These are phyloP conservation scores for Lasioglossum oenotherae DNA, from an alignment of 2,888 invertebrate species.

Conservation along the genomic window DNA sequence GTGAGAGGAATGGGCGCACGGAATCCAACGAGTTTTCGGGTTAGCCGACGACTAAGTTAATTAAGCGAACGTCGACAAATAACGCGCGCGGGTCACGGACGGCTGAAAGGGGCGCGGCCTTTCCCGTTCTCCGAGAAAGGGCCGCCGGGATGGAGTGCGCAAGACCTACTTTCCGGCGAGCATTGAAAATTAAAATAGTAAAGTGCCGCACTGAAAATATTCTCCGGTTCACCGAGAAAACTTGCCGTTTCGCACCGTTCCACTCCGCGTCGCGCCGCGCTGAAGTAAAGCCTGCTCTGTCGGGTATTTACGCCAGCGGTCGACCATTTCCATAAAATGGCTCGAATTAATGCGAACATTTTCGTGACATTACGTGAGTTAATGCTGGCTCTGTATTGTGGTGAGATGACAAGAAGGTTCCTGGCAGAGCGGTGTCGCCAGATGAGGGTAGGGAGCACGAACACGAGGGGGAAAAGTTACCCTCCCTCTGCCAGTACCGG, in stretches of 20 bases:
- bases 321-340: conserved; percentile 4
- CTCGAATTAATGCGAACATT: neutral
- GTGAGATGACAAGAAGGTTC: no score
- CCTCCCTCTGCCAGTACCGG: no score
- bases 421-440: no score
- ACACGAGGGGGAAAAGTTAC: no score
- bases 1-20: neutral
- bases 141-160: conserved; percentile 35
- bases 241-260: neutral
- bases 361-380: neutral
- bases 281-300: neutral
- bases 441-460: no score
- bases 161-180: conserved; percentile 55
- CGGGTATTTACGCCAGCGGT: neutral
- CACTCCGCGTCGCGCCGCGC: neutral
- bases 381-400: neutral
- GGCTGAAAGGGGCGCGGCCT: conserved; percentile 43
- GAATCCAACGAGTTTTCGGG: neutral
- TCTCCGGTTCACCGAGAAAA: conserved; percentile 8
- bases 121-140: conserved; percentile 40
- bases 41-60: conserved; percentile 58
- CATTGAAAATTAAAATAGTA: conserved; percentile 61
- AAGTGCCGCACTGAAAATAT: conserved; percentile 34
- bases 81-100: conserved; percentile 69
- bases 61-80: conserved; percentile 66